Conservation (phyloP, 1,140 invertebrate genomes). For the Rhynchophorus ferrugineus region DNA sequence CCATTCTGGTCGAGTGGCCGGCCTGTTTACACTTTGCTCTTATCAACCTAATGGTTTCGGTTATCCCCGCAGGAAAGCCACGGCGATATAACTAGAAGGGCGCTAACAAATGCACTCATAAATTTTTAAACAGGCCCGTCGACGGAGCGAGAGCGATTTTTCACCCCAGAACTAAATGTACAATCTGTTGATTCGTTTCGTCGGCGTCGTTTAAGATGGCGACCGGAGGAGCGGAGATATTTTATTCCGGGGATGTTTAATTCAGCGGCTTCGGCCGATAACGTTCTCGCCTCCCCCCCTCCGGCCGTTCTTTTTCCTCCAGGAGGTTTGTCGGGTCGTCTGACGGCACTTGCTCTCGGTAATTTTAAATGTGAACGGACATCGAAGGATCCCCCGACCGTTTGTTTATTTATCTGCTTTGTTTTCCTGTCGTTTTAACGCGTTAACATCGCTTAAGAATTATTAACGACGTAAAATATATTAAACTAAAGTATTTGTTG, state of each 20-base stretch:
- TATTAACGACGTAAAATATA: too few relatives aligned
- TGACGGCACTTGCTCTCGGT: too few relatives aligned
- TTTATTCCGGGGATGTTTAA: conserved; percentile 10
- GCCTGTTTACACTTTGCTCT: conserved; percentile 18
- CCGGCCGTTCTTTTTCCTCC: too few relatives aligned
- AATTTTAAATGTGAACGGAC: too few relatives aligned
- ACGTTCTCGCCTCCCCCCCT: too few relatives aligned
- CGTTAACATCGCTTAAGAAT: too few relatives aligned
- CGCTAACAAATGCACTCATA: conserved; percentile 27
- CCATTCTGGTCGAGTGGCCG: conserved; percentile 19
- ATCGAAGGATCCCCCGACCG: too few relatives aligned
- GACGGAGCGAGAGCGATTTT: conserved; percentile 19
- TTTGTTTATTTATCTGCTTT: too few relatives aligned
- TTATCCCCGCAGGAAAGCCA: conserved; percentile 11
- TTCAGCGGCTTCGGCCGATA: conserved; percentile 2
- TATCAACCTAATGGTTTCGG: conserved; percentile 22
- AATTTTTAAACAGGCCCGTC: conserved; percentile 26
- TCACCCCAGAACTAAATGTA: conserved; percentile 19
- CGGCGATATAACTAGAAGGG: conserved; percentile 21
- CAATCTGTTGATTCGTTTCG: conserved; percentile 24
- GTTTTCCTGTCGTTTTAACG: too few relatives aligned
- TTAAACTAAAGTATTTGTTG: too few relatives aligned
- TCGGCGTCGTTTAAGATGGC: conserved; percentile 1
- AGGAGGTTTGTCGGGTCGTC: too few relatives aligned
- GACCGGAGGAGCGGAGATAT: conserved; percentile 4